Percentiles rank a stretch among this genome's conserved stretches.
phyloP scores from a whole-genome alignment of 64 coral and sea anemone genomes.

The Stichodactyla mertensii region DNA sequence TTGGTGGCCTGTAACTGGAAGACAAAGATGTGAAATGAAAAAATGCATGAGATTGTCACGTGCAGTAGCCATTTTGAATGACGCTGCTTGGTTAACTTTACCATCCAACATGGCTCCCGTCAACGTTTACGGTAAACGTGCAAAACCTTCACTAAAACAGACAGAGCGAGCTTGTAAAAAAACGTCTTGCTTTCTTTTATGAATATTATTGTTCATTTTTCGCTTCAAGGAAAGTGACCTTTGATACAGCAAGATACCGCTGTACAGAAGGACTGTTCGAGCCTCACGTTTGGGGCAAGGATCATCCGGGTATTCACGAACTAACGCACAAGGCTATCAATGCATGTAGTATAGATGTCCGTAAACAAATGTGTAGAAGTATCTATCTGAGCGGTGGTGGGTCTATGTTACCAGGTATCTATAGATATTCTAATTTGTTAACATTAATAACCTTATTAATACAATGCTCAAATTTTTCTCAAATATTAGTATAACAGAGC shows the following conservation, averaged over 20 bases:
- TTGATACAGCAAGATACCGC: constrained; percentile 80
- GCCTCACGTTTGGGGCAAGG: constrained; percentile 86
- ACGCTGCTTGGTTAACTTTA: no score
- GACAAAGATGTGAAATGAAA: no score
- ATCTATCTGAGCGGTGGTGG: constrained; percentile 92
- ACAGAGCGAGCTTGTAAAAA: no score
- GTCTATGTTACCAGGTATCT: constrained; percentile 73
- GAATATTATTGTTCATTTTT: not conserved
- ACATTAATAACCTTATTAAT: not conserved
- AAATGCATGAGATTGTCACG: no score
- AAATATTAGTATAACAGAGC: no score
- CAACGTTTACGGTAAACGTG: no score
- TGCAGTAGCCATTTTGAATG: no score
- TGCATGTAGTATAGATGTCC: constrained; percentile 93
- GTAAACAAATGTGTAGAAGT: constrained; percentile 90
- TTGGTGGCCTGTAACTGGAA: no score
- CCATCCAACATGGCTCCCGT: no score
- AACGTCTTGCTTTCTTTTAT: not conserved
- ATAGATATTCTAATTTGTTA: not conserved
- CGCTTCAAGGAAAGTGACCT: constrained; percentile 48
- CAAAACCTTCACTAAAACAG: no score
- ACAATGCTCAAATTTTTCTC: no score
- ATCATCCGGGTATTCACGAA: constrained; percentile 82
- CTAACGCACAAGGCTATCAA: constrained; percentile 78
- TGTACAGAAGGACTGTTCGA: constrained; percentile 89